Evolutionary conservation across 2,888 invertebrate species (phyloP).

Genomic region (Tetragonula carbonaria): DNA sequence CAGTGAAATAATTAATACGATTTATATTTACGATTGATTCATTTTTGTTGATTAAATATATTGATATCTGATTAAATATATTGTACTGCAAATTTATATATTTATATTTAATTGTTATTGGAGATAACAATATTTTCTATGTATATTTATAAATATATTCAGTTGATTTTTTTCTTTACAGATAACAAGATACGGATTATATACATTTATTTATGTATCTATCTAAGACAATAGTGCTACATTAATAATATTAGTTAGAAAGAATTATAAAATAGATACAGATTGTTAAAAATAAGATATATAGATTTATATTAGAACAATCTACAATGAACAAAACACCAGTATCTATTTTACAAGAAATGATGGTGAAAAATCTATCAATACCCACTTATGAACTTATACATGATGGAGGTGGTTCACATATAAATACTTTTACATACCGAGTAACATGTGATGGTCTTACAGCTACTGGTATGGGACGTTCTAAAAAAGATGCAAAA

Average conservation of each 20-base stretch:
- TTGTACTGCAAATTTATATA: background rate
- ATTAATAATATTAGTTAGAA: background rate
- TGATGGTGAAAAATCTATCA: constrained; percentile 85
- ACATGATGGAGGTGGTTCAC: constrained; percentile 80
- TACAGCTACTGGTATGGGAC: constrained; percentile 78
- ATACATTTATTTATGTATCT: background rate
- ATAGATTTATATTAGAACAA: background rate
- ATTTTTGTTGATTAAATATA: background rate
- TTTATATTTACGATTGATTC: background rate
- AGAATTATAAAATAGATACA: background rate
- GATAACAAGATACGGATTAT: background rate
- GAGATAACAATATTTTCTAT: background rate
- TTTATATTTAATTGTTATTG: background rate
- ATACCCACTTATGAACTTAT: constrained; percentile 85
- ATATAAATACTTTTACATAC: constrained; percentile 82
- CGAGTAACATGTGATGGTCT: constrained; percentile 78
- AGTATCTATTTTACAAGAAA: constrained; percentile 88
- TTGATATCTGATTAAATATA: background rate
- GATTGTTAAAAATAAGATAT: background rate
- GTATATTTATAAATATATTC: background rate
- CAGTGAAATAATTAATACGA: background rate
- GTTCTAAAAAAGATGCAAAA: constrained; percentile 84
- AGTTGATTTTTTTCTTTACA: constrained; percentile 4
- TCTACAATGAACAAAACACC: constrained; percentile 85
- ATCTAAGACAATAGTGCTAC: background rate